phyloP scores from a whole-genome alignment of 2,797 vertebrate genomes.

The Streptopelia turtur region DNA sequence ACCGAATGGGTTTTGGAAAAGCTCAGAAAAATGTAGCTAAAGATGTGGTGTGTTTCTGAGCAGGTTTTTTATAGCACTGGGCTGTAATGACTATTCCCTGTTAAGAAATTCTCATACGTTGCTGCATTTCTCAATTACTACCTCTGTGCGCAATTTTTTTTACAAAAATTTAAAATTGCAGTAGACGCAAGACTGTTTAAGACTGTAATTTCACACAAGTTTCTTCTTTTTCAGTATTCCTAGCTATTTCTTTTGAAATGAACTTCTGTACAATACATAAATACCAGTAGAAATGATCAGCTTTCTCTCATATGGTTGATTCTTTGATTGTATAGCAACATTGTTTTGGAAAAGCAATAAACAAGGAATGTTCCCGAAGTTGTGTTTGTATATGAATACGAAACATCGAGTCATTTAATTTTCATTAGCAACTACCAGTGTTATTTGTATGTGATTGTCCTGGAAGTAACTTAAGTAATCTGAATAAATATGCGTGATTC shows the following conservation, averaged over 20 bases:
- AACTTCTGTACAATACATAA: not conserved
- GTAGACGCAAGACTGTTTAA: not conserved
- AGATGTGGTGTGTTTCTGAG: not conserved
- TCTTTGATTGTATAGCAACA: not conserved
- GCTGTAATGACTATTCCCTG: not conserved
- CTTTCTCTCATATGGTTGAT: not conserved
- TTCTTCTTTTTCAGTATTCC: not conserved
- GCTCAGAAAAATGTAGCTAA: not conserved
- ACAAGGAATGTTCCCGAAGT: accelerated
- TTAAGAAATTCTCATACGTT: not conserved
- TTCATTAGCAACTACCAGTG: not conserved
- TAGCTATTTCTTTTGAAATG: not conserved
- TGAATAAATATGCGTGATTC: not conserved
- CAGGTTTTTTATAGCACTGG: not conserved
- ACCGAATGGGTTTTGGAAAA: not conserved
- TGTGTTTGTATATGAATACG: not conserved
- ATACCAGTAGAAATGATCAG: not conserved
- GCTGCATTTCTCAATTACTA: not conserved
- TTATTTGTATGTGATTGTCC: not conserved
- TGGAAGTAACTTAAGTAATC: not conserved
- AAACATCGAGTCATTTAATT: not conserved
- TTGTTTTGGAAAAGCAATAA: not conserved
- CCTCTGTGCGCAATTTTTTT: not conserved
- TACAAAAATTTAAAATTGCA: not conserved
- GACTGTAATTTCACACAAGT: not conserved